A percentile compares a stretch with the other conserved stretches of the same genome.
These are phyloP conservation scores for Tichodroma muraria DNA, from an alignment of 2,113 vertebrate genomes.

Conservation along the genomic window DNA sequence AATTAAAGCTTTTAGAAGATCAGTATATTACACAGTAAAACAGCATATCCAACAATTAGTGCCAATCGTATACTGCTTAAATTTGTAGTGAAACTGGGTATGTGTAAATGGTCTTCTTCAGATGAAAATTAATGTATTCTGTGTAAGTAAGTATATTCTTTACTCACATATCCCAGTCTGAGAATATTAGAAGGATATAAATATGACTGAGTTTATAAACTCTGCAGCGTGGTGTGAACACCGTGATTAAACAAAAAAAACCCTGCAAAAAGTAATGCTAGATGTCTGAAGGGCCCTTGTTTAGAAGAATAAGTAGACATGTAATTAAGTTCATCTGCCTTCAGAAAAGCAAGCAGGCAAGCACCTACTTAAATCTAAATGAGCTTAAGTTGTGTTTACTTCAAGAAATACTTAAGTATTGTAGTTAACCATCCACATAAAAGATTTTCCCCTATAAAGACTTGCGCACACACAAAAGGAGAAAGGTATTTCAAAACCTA, in stretches of 20 bases:
- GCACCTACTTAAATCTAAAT: constrained; percentile 7
- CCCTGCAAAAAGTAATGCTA: background rate
- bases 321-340: constrained; percentile 26
- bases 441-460: background rate
- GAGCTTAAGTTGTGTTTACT: constrained; percentile 28
- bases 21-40: background rate
- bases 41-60: background rate
- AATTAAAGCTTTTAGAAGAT: constrained; percentile 8
- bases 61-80: background rate
- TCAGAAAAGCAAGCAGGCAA: background rate
- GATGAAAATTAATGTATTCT: background rate
- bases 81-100: background rate
- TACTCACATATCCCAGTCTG: background rate
- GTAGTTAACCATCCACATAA: background rate
- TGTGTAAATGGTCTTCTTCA: background rate
- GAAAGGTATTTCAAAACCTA: background rate
- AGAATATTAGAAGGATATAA: background rate
- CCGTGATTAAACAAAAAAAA: background rate
- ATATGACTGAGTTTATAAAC: background rate
- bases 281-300: background rate
- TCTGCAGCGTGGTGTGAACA: background rate
- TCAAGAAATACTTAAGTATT: constrained; percentile 13
- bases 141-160: background rate
- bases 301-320: background rate
- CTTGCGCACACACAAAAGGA: background rate